Conservation (phyloP, 2,888 invertebrate genomes). For the Lycocerus yunnanus region DNA sequence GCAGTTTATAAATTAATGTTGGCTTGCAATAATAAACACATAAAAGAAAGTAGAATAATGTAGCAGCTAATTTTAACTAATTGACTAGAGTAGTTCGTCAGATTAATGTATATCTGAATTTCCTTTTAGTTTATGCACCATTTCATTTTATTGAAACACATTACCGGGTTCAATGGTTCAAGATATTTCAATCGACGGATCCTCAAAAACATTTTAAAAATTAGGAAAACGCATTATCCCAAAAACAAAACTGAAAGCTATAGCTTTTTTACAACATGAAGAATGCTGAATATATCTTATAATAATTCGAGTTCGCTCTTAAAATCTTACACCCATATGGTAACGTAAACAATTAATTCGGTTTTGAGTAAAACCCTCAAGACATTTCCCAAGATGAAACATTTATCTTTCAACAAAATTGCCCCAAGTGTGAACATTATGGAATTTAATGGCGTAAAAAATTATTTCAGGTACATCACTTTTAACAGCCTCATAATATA, state of each 20-base stretch:
- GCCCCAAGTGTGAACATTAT: conserved; percentile 4
- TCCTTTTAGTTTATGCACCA: not conserved
- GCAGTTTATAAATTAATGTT: conserved; percentile 10
- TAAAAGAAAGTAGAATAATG: conserved; percentile 6
- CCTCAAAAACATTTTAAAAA: not conserved
- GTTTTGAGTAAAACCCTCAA: conserved; percentile 8
- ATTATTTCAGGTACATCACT: not conserved
- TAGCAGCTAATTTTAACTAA: conserved; percentile 8
- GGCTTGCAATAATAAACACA: conserved; percentile 11
- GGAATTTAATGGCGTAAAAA: not conserved
- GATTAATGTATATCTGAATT: not conserved
- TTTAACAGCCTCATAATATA: not conserved
- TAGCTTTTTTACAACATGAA: not conserved
- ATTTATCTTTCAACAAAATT: conserved; percentile 10
- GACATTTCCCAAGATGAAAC: conserved; percentile 18
- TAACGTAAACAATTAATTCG: not conserved
- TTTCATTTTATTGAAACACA: not conserved
- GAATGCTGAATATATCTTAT: not conserved
- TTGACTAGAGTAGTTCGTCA: not conserved
- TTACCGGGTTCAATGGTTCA: not conserved
- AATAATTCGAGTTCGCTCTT: not conserved
- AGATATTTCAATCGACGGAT: not conserved
- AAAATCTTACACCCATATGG: not conserved
- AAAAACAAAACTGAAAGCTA: not conserved
- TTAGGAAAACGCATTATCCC: not conserved